Conservation (phyloP, 2,888 invertebrate genomes). For the Micoletzkya japonica region DNA sequence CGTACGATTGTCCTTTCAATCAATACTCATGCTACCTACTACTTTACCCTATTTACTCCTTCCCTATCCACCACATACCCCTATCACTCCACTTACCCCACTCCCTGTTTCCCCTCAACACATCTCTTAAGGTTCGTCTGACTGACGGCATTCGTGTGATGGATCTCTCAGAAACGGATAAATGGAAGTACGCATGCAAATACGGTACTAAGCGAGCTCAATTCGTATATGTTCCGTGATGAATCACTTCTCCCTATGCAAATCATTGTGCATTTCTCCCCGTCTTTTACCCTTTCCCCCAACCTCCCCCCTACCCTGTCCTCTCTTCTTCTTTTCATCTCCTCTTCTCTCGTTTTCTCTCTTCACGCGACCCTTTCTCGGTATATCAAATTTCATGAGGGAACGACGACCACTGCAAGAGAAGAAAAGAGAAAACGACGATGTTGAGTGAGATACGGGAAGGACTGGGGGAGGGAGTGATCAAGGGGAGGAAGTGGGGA, state of each 20-base stretch:
- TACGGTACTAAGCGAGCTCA: conserved; percentile 41
- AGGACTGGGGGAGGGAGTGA: neutral
- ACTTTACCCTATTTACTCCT: neutral
- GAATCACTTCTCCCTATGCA: neutral
- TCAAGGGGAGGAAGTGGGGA: neutral
- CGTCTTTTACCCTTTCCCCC: too few species aligned
- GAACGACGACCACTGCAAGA: neutral
- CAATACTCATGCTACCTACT: neutral
- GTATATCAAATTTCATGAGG: neutral
- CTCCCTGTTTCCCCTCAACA: neutral
- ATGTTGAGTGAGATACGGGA: neutral
- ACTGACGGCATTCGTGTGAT: conserved; percentile 47
- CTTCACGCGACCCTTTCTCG: too few species aligned
- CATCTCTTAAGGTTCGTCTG: conserved; percentile 41
- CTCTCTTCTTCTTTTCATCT: too few species aligned
- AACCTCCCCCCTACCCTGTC: too few species aligned
- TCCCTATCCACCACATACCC: neutral
- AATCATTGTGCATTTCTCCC: neutral
- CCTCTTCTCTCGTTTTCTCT: too few species aligned
- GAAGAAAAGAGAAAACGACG: neutral
- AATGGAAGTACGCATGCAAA: conserved; percentile 50
- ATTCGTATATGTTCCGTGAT: conserved; percentile 41
- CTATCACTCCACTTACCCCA: neutral
- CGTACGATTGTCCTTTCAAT: neutral
- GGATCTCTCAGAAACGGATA: conserved; percentile 39